Evolutionary conservation across 2,888 invertebrate species (phyloP), one percentile per base, ranked within the genome.

Genomic region (Enchytraeus crypticus): DNA sequence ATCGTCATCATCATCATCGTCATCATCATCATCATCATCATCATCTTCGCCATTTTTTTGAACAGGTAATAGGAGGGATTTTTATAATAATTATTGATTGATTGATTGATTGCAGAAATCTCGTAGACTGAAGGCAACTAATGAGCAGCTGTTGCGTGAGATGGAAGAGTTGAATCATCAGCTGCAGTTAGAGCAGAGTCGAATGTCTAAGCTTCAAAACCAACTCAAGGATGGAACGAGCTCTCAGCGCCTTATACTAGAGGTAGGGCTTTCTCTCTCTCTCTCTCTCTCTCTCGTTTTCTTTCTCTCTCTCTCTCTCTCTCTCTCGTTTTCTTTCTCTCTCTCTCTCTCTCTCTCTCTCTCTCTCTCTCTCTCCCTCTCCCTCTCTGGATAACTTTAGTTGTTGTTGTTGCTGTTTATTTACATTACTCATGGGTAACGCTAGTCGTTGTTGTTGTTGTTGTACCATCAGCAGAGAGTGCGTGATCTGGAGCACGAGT

Each of bases 121-220:
- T 61, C 71, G 69, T 11, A 70, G 71, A 29, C 67, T 79, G 56
- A 77, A 74, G 61, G 64, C 68, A 43, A 77, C 73, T 61, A 77
- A 79, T 66, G 78, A 78, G 63, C 74, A 73, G 53, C 69, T 79
- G 55, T 61, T 79, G 53, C 69, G 71, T 62, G 78, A 80, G 64
- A 74, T 79, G 74, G 79, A 79, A 58, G 71, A 69, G 30, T 65
- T 76, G 11, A 75, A 77, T 59, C 64, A 72, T 57, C 74, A 76
- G 64, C 65, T 78, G 57, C 77, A 77, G 66, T 73, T 75, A 53
- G 79, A 79, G 65, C 76, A 79, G 66, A 75, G 72, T 63, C 71
- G 72, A 57, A 70, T 68, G 23, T 66, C 78, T 1, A 68, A 71
- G 4, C 66, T 78, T 45, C 73, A 77, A 60, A 76, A 76, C 61